phyloP scores from a whole-genome alignment of 1,140 invertebrate species.

The Whitmania pigra region DNA sequence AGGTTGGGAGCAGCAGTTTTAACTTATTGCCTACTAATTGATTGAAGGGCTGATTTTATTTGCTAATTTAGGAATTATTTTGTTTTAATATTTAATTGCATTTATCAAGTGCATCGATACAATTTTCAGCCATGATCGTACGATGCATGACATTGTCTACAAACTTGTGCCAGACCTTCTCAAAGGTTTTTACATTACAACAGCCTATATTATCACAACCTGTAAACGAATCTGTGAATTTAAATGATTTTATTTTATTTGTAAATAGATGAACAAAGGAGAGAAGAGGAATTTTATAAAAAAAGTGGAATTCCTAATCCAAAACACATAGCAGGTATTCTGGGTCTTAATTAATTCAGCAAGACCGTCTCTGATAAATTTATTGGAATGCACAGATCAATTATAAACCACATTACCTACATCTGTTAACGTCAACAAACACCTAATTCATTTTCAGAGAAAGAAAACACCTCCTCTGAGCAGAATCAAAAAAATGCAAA shows the following conservation, averaged over 20 bases:
- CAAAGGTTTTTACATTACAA: constrained; percentile 35
- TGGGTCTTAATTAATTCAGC: not conserved
- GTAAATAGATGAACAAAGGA: constrained; percentile 33
- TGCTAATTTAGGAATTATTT: not conserved
- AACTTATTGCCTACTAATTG: not conserved
- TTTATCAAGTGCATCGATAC: not conserved
- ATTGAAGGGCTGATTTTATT: not conserved
- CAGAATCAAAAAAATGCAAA: constrained; percentile 19
- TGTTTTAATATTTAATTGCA: not conserved
- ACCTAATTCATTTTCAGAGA: not conserved
- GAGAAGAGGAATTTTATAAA: constrained; percentile 37
- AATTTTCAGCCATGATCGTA: constrained; percentile 57
- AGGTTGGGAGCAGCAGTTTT: constrained; percentile 28
- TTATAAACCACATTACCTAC: not conserved
- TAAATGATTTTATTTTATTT: constrained; percentile 14
- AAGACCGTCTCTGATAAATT: constrained; percentile 14
- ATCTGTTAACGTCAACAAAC: not conserved
- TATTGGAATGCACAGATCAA: not conserved
- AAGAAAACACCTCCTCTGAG: not conserved
- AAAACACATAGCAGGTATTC: constrained; percentile 21
- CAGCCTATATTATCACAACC: no score
- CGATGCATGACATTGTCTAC: constrained; percentile 98
- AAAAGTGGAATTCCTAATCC: constrained; percentile 32
- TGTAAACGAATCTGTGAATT: not conserved
- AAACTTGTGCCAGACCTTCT: constrained; percentile 51